Evolutionary conservation across 2,113 vertebrate genomes (phyloP), one percentile per base, ranked within the genome.

Genomic region (Pterophyllum scalare): DNA sequence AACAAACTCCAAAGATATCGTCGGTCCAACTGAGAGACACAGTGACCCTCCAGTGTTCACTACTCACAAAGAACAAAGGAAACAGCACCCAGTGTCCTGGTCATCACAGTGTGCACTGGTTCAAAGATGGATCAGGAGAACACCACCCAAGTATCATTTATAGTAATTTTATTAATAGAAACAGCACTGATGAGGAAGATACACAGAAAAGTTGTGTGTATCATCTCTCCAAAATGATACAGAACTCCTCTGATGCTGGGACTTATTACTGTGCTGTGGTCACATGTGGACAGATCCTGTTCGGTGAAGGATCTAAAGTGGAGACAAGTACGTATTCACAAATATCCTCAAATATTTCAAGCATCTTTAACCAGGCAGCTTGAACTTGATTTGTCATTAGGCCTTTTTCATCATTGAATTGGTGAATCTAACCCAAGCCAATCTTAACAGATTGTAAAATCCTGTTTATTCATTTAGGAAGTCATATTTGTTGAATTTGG

Each of bases 41-140:
- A 1, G 61, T 87, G 57, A 82, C 14, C 33, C 80, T 93, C 19
- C 65, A 88, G 70, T 94, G 93, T 75, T 90, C 85, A 11, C 76
- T 92, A n/a, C 22, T 88, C 65, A 83, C 12, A 10, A 84, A 20
- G 52, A 60, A n/a, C 7, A 60, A 72, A 78, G 35, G 75, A 20
- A 61, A 6, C 74, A 14, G 6, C 19, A 31, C 6, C 15, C 20
- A 72, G 72, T 93, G 86, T 87, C 82, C 84, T 14, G 57, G 7
- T 17, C 56, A 75, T 28, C 22, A 1, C 52, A 72, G 17, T 5
- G 82, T 90, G 31, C 43, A 62, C 81, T 92, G 85, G 91, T 87
- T 92, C 76, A 87, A 70, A 58, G 8, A 67, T 59, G 87, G 54
- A 64, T 67, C 83, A 67, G 70, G 24, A 82, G 24, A 54, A 54